phyloP scores from a whole-genome alignment of 2,113 vertebrate genomes.

The Austrofundulus limnaeus region DNA sequence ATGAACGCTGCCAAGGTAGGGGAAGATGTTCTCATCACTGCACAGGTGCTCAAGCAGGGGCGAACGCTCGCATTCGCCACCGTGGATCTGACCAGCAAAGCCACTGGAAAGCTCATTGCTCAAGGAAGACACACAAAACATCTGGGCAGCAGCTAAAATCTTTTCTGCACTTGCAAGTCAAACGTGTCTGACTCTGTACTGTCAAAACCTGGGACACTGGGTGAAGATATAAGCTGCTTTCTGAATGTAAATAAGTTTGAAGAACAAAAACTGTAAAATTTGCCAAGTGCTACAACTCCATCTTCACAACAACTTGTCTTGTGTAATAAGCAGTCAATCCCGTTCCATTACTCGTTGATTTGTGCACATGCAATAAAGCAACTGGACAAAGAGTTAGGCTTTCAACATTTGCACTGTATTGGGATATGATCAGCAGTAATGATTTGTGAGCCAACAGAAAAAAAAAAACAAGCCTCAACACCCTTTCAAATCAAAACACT shows the following conservation, averaged over 20 bases:
- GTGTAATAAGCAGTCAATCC: not conserved
- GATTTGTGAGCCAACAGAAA: slow-evolving; percentile 72
- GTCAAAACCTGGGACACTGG: not conserved
- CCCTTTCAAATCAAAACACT: slow-evolving; percentile 65
- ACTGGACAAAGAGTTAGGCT: slow-evolving; percentile 56
- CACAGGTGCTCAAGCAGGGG: slow-evolving; percentile 92
- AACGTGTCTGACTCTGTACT: not conserved
- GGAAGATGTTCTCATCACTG: slow-evolving; percentile 91
- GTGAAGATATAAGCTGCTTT: not conserved
- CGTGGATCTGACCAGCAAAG: slow-evolving; percentile 91
- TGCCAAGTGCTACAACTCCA: not conserved
- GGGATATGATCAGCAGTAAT: slow-evolving; percentile 76
- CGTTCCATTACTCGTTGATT: slow-evolving; percentile 3
- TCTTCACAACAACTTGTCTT: not conserved
- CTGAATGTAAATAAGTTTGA: slow-evolving; percentile 22
- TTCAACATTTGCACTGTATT: slow-evolving; percentile 75
- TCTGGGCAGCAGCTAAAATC: slow-evolving; percentile 76
- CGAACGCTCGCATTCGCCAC: slow-evolving; percentile 86
- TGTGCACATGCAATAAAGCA: slow-evolving; percentile 65
- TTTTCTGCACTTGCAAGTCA: slow-evolving; percentile 16
- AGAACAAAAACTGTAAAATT: not conserved
- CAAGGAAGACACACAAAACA: slow-evolving; percentile 96
- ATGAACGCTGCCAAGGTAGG: slow-evolving; percentile 92
- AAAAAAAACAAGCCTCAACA: slow-evolving; percentile 60
- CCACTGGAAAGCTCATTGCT: slow-evolving; percentile 89